These are phyloP conservation scores for Alethe castanea DNA, from an alignment of 2,113 vertebrate genomes.

Conservation along the genomic window DNA sequence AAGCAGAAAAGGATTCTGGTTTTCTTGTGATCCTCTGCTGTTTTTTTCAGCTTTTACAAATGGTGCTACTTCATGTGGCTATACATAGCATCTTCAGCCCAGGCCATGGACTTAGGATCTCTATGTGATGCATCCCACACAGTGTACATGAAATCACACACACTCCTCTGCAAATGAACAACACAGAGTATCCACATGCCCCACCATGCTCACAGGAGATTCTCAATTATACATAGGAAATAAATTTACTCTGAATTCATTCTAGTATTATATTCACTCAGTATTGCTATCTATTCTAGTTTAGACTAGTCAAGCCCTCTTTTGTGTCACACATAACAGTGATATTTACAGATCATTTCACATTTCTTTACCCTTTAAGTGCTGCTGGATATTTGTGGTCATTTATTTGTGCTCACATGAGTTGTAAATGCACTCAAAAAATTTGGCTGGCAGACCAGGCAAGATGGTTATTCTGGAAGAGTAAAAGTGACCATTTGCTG, in stretches of 20 bases:
- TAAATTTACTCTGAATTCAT: background rate
- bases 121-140: background rate
- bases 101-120: background rate
- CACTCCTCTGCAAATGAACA: background rate
- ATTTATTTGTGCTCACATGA: background rate
- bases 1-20: background rate
- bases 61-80: background rate
- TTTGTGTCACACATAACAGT: background rate
- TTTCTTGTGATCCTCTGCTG: background rate
- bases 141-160: fast-evolving
- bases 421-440: background rate
- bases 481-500: background rate
- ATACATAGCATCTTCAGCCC: background rate
- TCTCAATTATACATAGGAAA: background rate
- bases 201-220: background rate
- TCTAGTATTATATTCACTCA: background rate
- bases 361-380: slow-evolving; percentile 10
- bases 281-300: background rate
- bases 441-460: background rate
- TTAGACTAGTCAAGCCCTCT: background rate
- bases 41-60: background rate
- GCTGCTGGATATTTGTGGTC: background rate
- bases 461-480: background rate
- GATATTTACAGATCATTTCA: slow-evolving; percentile 1
- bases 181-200: too few relatives aligned